Percentiles rank a stretch among this genome's conserved stretches.
Conservation (phyloP, 2,888 invertebrate species). For the Carpatolechia fugitivella region DNA sequence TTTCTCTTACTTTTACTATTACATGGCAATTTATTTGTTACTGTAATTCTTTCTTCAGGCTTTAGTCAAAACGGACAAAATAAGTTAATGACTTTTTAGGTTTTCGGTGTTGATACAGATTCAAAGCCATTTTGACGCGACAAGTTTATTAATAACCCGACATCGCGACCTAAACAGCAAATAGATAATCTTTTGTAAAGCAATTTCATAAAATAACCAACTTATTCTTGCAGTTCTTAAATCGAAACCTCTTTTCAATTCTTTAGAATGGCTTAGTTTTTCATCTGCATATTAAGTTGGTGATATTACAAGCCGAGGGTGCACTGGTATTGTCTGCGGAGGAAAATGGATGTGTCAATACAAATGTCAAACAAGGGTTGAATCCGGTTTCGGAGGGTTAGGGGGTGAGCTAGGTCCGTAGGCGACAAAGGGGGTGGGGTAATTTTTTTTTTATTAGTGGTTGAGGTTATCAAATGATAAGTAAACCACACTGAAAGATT, state of each 20-base stretch:
- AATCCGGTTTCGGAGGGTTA: constrained; percentile 8
- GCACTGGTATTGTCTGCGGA: background rate
- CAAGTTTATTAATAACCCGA: constrained; percentile 5
- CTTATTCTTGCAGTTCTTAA: background rate
- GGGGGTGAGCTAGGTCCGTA: background rate
- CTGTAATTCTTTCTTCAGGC: no score
- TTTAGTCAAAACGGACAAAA: no score
- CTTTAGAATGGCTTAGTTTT: background rate
- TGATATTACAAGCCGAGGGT: background rate
- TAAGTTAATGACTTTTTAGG: no score
- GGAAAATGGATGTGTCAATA: constrained; percentile 30
- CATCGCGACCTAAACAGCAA: background rate
- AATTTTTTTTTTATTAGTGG: background rate
- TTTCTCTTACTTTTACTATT: no score
- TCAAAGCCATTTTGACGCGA: background rate
- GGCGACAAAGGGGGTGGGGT: constrained; percentile 13
- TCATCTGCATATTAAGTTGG: background rate
- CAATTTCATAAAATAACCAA: background rate
- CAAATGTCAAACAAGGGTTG: constrained; percentile 30
- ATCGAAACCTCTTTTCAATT: background rate
- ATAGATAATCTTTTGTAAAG: constrained; percentile 3
- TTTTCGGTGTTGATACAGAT: no score
- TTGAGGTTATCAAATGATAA: no score
- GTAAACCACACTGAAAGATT: no score
- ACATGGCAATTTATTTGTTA: no score